Evolutionary conservation across 2,113 vertebrate genomes (phyloP), one percentile per base, ranked within the genome.

Genomic region (Salvelinus sp.): DNA sequence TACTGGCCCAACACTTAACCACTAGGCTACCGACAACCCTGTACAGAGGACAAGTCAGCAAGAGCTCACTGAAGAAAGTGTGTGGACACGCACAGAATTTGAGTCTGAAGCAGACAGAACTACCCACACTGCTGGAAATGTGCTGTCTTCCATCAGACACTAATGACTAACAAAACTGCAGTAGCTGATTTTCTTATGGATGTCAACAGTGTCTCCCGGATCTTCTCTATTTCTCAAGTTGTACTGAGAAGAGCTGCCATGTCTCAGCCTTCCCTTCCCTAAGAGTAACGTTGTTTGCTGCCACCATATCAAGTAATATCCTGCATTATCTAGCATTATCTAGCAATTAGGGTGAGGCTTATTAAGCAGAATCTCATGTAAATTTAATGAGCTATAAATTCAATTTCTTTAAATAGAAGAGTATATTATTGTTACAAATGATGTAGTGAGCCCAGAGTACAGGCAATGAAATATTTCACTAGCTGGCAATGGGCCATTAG

Each of bases 321-420:
- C 88, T 93, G 87, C 88, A 92, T 93, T 93, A 92, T 89, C 90
- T 90, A 79, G 83, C 91, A 92, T 93, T 93, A 92, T 89, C 90
- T 90, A 79, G 83, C 91, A 92, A 93, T 91, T 91, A 93, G 87
- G 83, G 70, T 66, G 82, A 86, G 84, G 84, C 88, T 88, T 93
- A 92, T 93, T 92, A 93, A 85, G 87, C 86, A 84, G 85, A 78
- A 87, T 85, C 91, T 90, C 91, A 93, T 93, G 91, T 89, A 91
- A 89, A 88, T 91, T 91, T 93, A 92, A 94, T 93, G 92, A 93
- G 90, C 90, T 90, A 91, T 92, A 89, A 91, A 90, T 89, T 89
- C 81, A 73, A 81, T 88, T 83, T 87, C 88, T 90, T 92, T 91
- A 91, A 91, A 93, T 89, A 91, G 90, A 91, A 89, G 85, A 90